Conservation (phyloP, 1,140 invertebrate genomes). For the Heliconius hewitsoni region DNA sequence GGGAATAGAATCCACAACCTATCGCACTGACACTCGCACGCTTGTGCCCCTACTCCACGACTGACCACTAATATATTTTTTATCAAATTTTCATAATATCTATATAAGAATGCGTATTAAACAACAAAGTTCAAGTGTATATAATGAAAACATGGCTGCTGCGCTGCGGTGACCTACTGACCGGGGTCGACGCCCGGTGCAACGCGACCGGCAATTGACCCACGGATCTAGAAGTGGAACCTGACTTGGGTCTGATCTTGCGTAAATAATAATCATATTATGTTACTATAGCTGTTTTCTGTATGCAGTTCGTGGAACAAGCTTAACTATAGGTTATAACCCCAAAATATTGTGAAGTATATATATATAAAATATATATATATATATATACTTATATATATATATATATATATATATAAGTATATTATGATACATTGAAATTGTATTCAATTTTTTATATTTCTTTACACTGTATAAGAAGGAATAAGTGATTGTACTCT, state of each 20-base stretch:
- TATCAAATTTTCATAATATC: not conserved
- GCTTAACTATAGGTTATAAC: not conserved
- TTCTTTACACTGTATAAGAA: too few relatives aligned
- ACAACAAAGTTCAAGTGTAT: constrained; percentile 72
- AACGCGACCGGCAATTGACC: constrained; percentile 62
- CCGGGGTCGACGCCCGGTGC: constrained; percentile 69
- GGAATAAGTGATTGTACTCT: too few relatives aligned
- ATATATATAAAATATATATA: too few relatives aligned
- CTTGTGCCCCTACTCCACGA: too few relatives aligned
- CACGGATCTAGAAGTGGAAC: constrained; percentile 58
- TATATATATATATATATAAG: too few relatives aligned
- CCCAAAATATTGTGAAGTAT: not conserved
- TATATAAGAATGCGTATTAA: constrained; percentile 40
- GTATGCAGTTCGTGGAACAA: not conserved
- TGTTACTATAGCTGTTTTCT: not conserved
- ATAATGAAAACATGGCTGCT: constrained; percentile 51
- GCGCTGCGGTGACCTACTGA: constrained; percentile 68
- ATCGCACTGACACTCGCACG: too few relatives aligned
- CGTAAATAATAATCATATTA: constrained; percentile 39
- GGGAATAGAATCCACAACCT: too few relatives aligned
- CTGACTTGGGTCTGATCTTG: constrained; percentile 38
- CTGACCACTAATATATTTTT: too few relatives aligned
- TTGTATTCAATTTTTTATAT: not conserved
- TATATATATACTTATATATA: too few relatives aligned
- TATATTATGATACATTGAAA: not conserved